Base-by-base conservation (phyloP, 2,888 invertebrate species). In the Dynastes grantii region DNA sequence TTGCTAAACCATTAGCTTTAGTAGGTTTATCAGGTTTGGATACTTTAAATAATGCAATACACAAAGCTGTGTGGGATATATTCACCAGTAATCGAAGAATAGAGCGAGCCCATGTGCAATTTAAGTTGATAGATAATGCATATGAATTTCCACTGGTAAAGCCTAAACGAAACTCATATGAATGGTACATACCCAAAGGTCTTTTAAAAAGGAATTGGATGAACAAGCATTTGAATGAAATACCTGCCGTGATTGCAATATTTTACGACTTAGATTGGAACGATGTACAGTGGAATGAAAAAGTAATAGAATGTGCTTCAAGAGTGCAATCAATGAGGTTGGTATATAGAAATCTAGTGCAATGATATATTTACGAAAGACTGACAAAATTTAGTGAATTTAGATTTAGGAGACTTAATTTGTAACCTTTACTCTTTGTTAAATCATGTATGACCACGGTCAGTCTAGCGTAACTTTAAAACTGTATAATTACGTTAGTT, bases 211-310 rank as follows among this genome's bases (percentile, higher is more conserved):
- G 95, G 63, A 96, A 96, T 86, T 99, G 99, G 99, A 95, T 98
- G 91, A 92, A 93, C 73, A 99, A 99, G 88, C 97, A 98, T 86
- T 91, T 97, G 53, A 93, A 95, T 83, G 92, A 95, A 78, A 92
- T 99, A 81, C 99, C 99, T 8, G 95, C 98, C 0, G 95, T 99
- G 0, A 94, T 97, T 37, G 97, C 98, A 2, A 92, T 98, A 80
- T 99, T 99, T 89, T 97, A 96, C 88, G 98, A 99, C 86, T 92
- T 99, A 87, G 98, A 99, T 89, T 99, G 99, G 99, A 96, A 97
- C 87, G 98, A 98, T 89, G 91, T 92, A 0, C 92, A 94, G 81
- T 99, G 98, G 98, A 95, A 95, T 83, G 98, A 98, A 83, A 98
- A 96, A 87, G 96, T 97, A 86, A 94, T 96, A 84, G 98, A 98